Evolutionary conservation across 2,113 vertebrate species (phyloP).

Genomic region (Prunella fulvescens): DNA sequence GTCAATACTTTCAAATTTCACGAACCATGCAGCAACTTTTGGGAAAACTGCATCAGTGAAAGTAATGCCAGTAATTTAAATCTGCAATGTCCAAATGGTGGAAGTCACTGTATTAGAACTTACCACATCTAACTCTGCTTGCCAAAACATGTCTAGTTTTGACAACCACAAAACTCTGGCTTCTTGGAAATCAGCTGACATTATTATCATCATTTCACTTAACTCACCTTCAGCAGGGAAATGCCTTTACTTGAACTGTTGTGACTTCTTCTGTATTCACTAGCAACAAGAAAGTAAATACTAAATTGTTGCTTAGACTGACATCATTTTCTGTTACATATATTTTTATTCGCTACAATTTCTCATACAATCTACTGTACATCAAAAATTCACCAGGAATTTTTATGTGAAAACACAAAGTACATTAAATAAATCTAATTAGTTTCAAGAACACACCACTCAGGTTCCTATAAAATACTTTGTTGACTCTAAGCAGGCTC

Average conservation of each 20-base stretch:
- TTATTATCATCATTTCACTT: neutral
- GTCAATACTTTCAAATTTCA: neutral
- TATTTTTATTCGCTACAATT: neutral
- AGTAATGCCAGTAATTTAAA: neutral
- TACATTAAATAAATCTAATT: neutral
- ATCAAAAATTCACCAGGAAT: neutral
- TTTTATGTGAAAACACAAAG: neutral
- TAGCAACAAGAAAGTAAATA: neutral
- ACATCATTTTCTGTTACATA: neutral
- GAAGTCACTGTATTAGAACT: neutral
- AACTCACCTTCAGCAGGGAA: neutral
- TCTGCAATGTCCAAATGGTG: neutral
- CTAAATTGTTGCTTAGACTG: neutral
- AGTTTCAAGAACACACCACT: neutral
- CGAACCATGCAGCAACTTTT: neutral
- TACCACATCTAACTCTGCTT: neutral
- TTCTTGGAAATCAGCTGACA: neutral
- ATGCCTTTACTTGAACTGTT: neutral
- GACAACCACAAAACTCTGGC: neutral
- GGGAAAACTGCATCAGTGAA: neutral
- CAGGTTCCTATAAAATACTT: neutral
- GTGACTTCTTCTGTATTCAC: neutral
- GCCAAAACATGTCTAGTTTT: neutral
- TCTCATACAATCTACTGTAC: neutral
- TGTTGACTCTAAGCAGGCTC: accelerated